These are phyloP conservation scores for Cossypha caffra DNA, from an alignment of 2,797 vertebrate genomes.

Conservation along the genomic window DNA sequence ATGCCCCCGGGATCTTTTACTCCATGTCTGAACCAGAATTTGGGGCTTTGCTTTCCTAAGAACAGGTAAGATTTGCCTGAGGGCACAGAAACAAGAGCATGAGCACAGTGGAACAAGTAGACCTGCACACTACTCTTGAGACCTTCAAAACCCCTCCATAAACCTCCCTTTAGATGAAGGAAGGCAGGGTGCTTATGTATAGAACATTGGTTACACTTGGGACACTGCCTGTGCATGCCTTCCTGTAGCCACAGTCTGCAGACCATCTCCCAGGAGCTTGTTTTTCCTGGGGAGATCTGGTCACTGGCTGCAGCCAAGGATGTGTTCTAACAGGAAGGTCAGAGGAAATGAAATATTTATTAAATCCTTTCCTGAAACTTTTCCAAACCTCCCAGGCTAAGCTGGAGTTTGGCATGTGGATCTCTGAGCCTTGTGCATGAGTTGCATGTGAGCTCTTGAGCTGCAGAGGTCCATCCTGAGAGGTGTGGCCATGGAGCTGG, in stretches of 20 bases:
- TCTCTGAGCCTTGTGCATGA: constrained; percentile 42
- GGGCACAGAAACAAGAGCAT: background rate
- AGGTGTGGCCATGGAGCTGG: background rate
- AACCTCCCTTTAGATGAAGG: background rate
- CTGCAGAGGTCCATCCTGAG: background rate
- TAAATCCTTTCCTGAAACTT: constrained; percentile 60
- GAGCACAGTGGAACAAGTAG: background rate
- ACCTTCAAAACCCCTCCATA: background rate
- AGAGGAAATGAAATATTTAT: constrained; percentile 56
- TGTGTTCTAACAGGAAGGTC: background rate
- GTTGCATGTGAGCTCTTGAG: constrained; percentile 42
- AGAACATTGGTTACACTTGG: background rate
- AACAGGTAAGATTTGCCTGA: background rate
- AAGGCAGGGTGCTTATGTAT: background rate
- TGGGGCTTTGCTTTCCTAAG: background rate
- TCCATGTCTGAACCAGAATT: background rate
- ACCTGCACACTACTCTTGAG: background rate
- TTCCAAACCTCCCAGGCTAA: constrained; percentile 18
- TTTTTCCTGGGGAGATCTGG: background rate
- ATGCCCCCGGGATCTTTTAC: fast-evolving
- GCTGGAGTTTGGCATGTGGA: constrained; percentile 29
- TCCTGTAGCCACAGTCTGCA: background rate
- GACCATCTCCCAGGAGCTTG: background rate
- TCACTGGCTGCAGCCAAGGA: background rate
- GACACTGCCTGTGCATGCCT: background rate